Base-by-base conservation (phyloP, 2,797 vertebrate genomes). In the Intellagama lesueurii region DNA sequence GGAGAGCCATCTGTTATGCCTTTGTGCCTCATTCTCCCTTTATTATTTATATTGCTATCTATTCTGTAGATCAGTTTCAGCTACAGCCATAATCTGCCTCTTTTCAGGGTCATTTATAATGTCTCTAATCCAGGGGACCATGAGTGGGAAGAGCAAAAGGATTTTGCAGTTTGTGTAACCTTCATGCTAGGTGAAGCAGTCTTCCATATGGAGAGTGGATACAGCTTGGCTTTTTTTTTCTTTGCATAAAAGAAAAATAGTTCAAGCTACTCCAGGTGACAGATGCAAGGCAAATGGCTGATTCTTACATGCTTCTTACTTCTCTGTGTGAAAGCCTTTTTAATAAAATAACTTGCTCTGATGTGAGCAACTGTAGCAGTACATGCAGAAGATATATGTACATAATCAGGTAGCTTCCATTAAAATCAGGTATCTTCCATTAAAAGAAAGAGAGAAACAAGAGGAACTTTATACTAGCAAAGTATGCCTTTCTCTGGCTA, bases 1-100 rank as follows among this genome's bases (percentile, higher is more conserved):
- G 81, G 81, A 84, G 17, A 83, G 49, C 78, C 88, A 68, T 12
- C 89, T 93, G 83, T 92, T 89, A 8, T 90, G 56, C 30, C 80
- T 92, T 91, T 92, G 68, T 93, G 92, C 92, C 84, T 87, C 89
- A 86, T 68, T 32, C 14, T 68, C 32, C 76, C 30, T 91, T 85
- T 86, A 28, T 0, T 0, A 89, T 92, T 93, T 86, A 87, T 91
- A 82, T 82, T 92, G 72, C 26, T 60, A 84, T 86, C 80, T 86
- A 28, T 86, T 80, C 82, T 92, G 73, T 85, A 68, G 1, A 85
- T 87, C 75, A 79, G 66, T 91, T 92, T 81, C 76, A 3, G 0
- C 56, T 90, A 16, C 75, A 88, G 79, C 70, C 60, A 72, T 89
- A 32, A 81, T 26, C 14, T 0, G 1, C 1, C 85, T 47, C 72